Conservation (phyloP, 2,113 vertebrate species). For the Phylloscopus whistleri region DNA sequence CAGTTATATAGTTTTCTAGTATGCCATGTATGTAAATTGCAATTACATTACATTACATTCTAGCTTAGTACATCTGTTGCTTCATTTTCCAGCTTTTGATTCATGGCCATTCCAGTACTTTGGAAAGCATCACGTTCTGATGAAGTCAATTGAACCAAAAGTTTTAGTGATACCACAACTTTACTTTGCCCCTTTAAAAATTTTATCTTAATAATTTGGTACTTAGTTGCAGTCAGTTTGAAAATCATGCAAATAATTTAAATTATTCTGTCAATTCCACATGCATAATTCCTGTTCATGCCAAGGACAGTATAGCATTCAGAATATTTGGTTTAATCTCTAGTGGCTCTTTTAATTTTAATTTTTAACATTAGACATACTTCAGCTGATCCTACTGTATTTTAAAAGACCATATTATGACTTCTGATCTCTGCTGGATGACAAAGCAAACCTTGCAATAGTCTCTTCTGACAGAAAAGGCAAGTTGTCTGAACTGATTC, state of each 20-base stretch:
- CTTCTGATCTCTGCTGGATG: constrained; percentile 19
- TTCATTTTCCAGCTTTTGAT: background rate
- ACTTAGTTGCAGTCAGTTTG: background rate
- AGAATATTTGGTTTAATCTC: background rate
- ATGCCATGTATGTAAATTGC: background rate
- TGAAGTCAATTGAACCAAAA: background rate
- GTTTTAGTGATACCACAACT: background rate
- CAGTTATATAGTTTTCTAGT: background rate
- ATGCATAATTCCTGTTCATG: background rate
- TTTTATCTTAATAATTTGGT: background rate
- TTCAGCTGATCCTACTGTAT: background rate
- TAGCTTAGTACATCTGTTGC: background rate
- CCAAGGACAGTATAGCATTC: background rate
- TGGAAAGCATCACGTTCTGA: background rate
- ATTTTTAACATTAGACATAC: background rate
- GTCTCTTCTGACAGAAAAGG: background rate
- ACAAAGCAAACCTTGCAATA: background rate
- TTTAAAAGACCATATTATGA: background rate
- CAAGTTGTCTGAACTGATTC: background rate
- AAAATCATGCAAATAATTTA: background rate
- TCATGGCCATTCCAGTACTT: background rate
- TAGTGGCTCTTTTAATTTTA: background rate
- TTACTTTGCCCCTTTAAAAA: background rate
- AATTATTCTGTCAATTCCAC: background rate
- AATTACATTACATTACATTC: background rate